Percentiles rank a stretch among this genome's conserved stretches.
These are phyloP conservation scores for Sclerodermus sp. DNA, from an alignment of 2,888 invertebrate species.

Conservation along the genomic window DNA sequence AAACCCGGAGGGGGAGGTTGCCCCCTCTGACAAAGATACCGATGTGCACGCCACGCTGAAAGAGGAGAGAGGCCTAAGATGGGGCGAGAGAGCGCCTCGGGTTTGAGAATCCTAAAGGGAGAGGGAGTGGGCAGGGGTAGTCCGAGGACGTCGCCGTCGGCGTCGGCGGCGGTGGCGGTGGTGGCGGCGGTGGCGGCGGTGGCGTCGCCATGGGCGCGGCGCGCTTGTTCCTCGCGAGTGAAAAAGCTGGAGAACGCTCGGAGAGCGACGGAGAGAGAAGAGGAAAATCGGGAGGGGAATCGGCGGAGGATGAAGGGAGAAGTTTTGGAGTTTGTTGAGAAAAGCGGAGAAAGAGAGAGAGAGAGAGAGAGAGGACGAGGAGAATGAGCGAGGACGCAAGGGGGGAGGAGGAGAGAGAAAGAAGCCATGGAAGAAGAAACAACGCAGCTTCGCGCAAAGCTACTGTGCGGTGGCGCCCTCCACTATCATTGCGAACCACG, in stretches of 20 bases:
- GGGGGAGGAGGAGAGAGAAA: conserved; percentile 15
- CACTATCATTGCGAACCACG: conserved; percentile 13
- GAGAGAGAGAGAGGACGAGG: conserved; percentile 3
- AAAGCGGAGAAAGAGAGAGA: conserved; percentile 6
- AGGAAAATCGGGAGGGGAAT: neutral
- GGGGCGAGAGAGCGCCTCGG: too few relatives aligned
- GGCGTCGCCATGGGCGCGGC: conserved; percentile 30
- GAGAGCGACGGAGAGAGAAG: neutral
- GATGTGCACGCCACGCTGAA: too few relatives aligned
- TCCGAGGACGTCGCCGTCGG: neutral
- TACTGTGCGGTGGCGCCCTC: conserved; percentile 48
- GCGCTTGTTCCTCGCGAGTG: conserved; percentile 3
- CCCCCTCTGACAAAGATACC: too few relatives aligned
- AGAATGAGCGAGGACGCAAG: conserved; percentile 10
- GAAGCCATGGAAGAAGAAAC: conserved; percentile 6
- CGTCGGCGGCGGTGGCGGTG: too few relatives aligned
- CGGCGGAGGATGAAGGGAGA: conserved; percentile 1
- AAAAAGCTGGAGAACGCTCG: neutral
- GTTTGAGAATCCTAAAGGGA: too few relatives aligned
- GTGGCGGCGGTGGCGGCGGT: too few relatives aligned
- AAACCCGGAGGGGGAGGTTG: too few relatives aligned
- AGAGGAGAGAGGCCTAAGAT: too few relatives aligned
- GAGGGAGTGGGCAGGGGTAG: neutral
- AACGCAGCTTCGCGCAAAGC: conserved; percentile 1
- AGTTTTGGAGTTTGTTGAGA: conserved; percentile 2